phyloP scores from a whole-genome alignment of 1,140 invertebrate genomes.

The Aleiodes sp. region DNA sequence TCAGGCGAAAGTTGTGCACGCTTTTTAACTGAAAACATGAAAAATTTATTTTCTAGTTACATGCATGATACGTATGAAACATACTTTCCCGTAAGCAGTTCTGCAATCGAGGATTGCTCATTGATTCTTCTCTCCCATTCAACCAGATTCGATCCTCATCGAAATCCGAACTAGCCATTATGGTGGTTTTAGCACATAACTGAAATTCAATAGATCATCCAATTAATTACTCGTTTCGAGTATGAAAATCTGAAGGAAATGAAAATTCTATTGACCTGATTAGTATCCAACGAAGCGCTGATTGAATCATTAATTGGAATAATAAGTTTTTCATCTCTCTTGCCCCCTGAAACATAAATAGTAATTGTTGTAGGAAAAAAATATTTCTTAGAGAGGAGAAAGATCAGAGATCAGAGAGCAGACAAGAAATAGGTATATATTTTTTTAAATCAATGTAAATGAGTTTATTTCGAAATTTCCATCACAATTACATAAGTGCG shows the following conservation, averaged over 20 bases:
- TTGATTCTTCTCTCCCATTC: slow-evolving; percentile 82
- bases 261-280: slow-evolving; percentile 72
- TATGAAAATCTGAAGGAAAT: slow-evolving; percentile 35
- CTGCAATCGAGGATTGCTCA: slow-evolving; percentile 77
- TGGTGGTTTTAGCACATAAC: slow-evolving; percentile 91
- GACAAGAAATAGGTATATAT: too few species aligned
- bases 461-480: too few species aligned
- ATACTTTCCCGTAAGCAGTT: slow-evolving; percentile 84
- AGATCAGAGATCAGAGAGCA: slow-evolving; percentile 24
- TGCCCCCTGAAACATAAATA: slow-evolving; percentile 82
- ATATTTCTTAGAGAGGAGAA: slow-evolving; percentile 21
- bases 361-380: background rate
- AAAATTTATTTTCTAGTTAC: slow-evolving; percentile 1
- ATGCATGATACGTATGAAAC: slow-evolving; percentile 40
- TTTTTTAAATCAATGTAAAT: too few species aligned
- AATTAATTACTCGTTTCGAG: background rate
- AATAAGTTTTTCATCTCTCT: slow-evolving; percentile 91
- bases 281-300: slow-evolving; percentile 86
- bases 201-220: slow-evolving; percentile 54
- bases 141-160: slow-evolving; percentile 86
- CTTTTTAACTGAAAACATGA: slow-evolving; percentile 59
- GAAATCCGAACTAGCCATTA: slow-evolving; percentile 77
- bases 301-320: slow-evolving; percentile 97
- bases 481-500: too few species aligned
- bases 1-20: slow-evolving; percentile 54